Conservation (phyloP, 2,888 invertebrate species). For the Laothoe populi region DNA sequence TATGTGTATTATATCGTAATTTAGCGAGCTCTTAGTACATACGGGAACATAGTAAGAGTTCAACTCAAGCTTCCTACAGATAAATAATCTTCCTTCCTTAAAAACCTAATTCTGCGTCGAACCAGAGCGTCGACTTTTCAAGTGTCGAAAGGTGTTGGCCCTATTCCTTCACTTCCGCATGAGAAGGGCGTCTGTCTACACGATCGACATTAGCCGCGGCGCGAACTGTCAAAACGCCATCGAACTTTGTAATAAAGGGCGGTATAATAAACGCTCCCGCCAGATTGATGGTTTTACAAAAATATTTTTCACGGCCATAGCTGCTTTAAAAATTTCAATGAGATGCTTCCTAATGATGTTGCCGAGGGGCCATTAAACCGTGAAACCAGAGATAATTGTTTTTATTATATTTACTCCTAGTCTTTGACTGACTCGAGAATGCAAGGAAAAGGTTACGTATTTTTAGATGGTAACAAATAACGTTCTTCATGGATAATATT, state of each 20-base stretch:
- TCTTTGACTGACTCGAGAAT: conserved; percentile 22
- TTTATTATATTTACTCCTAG: conserved; percentile 30
- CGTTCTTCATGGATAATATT: conserved; percentile 16
- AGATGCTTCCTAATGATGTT: conserved; percentile 31
- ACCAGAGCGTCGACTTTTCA: conserved; percentile 32
- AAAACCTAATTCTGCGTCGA: not conserved
- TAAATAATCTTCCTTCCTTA: not conserved
- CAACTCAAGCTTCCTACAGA: not conserved
- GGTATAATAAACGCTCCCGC: conserved; percentile 13
- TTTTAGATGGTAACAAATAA: conserved; percentile 16
- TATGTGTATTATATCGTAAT: no score
- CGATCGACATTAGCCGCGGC: conserved; percentile 28
- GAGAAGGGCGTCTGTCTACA: conserved; percentile 42
- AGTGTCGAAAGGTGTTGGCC: conserved; percentile 58
- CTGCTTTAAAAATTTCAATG: conserved; percentile 38
- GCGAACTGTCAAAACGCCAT: conserved; percentile 29
- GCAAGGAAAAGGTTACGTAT: conserved; percentile 21
- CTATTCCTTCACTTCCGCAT: conserved; percentile 62
- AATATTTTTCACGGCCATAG: conserved; percentile 41
- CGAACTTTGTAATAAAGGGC: conserved; percentile 25
- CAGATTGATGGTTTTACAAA: conserved; percentile 38
- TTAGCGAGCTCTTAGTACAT: no score
- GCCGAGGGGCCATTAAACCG: conserved; percentile 23
- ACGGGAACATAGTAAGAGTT: no score
- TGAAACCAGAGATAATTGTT: conserved; percentile 30